Evolutionary conservation across 2,888 invertebrate genomes (phyloP).

Genomic region (Megastigmus dorsalis): DNA sequence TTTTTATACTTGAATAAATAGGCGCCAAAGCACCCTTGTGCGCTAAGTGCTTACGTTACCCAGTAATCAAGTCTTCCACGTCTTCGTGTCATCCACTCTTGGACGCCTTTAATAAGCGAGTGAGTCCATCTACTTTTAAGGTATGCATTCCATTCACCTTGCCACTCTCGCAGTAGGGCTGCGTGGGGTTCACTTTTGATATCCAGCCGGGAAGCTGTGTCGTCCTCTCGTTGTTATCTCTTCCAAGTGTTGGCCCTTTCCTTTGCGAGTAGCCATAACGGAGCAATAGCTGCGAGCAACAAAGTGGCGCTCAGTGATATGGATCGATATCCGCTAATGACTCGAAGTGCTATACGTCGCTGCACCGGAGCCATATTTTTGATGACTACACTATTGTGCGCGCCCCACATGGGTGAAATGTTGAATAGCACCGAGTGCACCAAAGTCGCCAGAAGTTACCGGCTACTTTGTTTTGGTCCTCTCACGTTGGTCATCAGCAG

Average conservation of each 20-base stretch:
- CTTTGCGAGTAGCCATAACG: neutral
- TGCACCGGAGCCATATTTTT: neutral
- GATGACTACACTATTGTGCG: no score
- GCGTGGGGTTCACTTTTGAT: neutral
- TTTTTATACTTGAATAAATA: no score
- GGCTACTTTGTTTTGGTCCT: neutral
- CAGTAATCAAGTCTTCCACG: no score
- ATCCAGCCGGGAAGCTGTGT: neutral
- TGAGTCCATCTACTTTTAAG: neutral
- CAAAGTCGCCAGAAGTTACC: neutral
- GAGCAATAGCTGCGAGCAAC: neutral
- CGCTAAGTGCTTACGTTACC: no score
- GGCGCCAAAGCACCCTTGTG: no score
- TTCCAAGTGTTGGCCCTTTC: no score
- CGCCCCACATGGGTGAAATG: neutral
- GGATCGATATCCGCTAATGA: neutral
- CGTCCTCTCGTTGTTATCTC: no score
- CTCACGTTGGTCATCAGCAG: neutral
- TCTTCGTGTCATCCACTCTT: no score
- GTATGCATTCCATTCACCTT: neutral
- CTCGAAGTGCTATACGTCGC: neutral
- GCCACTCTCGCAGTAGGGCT: neutral
- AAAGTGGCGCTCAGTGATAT: neutral
- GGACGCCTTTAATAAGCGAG: neutral
- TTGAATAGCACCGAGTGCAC: neutral